Conservation (phyloP, 1,140 invertebrate genomes). For the Bactericera cockerelli region DNA sequence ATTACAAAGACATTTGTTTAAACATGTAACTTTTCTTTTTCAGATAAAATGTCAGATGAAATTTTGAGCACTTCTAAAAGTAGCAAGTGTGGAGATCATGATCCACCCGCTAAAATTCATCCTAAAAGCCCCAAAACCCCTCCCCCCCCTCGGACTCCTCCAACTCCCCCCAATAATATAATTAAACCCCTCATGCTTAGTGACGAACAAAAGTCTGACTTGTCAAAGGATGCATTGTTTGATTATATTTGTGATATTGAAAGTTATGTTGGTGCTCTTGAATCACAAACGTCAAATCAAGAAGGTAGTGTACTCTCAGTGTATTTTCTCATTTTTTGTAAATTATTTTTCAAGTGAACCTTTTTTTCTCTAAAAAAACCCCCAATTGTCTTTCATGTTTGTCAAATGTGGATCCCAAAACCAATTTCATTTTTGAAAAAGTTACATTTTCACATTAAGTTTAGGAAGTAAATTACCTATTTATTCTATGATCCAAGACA, state of each 20-base stretch:
- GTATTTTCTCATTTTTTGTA: too few species aligned
- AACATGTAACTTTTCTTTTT: too few species aligned
- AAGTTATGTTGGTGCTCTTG: conserved; percentile 8
- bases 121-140: conserved; percentile 4
- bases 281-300: conserved; percentile 3
- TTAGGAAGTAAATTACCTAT: too few species aligned
- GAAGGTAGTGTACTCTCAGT: not conserved
- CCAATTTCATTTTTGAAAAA: too few species aligned
- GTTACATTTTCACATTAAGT: too few species aligned
- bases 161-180: not conserved
- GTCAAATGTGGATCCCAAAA: too few species aligned
- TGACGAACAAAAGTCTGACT: conserved; percentile 1
- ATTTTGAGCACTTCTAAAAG: not conserved
- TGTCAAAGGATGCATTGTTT: not conserved
- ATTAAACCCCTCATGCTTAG: not conserved
- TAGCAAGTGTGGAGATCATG: not conserved
- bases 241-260: conserved; percentile 8
- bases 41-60: conserved; percentile 5
- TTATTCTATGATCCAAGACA: too few species aligned
- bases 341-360: too few species aligned
- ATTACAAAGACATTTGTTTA: too few species aligned
- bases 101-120: not conserved
- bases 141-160: not conserved
- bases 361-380: too few species aligned
- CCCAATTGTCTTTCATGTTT: too few species aligned